phyloP scores from a whole-genome alignment of 2,888 invertebrate genomes.

The Caenorhabditis sp. region DNA sequence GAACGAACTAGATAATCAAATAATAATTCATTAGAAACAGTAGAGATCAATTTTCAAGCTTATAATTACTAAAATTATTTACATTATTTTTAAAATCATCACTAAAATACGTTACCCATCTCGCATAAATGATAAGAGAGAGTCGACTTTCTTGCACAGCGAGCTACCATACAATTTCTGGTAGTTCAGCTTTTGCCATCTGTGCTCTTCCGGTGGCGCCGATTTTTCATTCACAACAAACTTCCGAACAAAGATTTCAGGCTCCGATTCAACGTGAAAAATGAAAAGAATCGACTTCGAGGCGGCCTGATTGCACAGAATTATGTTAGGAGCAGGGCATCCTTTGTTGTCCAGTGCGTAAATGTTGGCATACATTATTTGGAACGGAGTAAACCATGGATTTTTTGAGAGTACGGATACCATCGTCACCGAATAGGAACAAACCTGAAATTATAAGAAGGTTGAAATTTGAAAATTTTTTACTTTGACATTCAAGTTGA shows the following conservation, averaged over 20 bases:
- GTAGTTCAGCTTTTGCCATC: slow-evolving; percentile 62
- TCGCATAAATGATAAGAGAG: slow-evolving; percentile 48
- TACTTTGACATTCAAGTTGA: too few species aligned
- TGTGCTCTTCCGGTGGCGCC: slow-evolving; percentile 19
- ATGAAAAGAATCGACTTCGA: slow-evolving; percentile 67
- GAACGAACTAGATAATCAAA: too few species aligned
- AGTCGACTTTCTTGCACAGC: slow-evolving; percentile 73
- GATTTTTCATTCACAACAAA: slow-evolving; percentile 46
- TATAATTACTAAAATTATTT: background rate
- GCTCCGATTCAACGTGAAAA: slow-evolving; percentile 60
- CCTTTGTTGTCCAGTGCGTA: slow-evolving; percentile 68
- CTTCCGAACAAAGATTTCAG: slow-evolving; percentile 53
- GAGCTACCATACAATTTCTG: slow-evolving; percentile 67
- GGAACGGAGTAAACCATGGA: slow-evolving; percentile 54
- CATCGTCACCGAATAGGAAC: slow-evolving; percentile 29
- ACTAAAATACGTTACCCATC: too few species aligned
- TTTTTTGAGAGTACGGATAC: slow-evolving; percentile 31
- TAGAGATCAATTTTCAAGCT: background rate
- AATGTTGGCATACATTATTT: slow-evolving; percentile 69
- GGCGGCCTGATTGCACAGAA: slow-evolving; percentile 67
- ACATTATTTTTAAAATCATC: background rate
- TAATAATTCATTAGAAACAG: background rate
- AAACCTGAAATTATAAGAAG: slow-evolving; percentile 36
- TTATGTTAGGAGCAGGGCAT: slow-evolving; percentile 70
- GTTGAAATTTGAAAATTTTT: background rate